These are phyloP conservation scores for Daktulosphaira vitifoliae DNA, from an alignment of 1,140 invertebrate species.

Conservation along the genomic window DNA sequence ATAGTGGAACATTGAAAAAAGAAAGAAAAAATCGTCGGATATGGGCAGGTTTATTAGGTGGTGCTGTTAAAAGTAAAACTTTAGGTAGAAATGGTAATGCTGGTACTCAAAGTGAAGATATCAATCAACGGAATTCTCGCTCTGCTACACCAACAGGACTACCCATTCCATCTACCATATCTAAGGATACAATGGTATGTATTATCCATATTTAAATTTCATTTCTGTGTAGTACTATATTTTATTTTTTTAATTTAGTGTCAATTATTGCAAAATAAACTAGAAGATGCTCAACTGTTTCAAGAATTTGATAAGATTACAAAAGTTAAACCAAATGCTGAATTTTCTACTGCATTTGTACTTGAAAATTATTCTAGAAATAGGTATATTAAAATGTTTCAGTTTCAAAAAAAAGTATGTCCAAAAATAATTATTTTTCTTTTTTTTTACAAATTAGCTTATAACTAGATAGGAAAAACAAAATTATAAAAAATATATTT, in stretches of 20 bases:
- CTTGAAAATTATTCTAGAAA: constrained; percentile 54
- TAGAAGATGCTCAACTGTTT: constrained; percentile 70
- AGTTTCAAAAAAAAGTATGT: not conserved
- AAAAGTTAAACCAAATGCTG: constrained; percentile 60
- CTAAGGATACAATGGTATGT: constrained; percentile 64
- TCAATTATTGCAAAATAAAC: constrained; percentile 67
- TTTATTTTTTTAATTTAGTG: constrained; percentile 51
- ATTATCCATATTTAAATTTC: not conserved
- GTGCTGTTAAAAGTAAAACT: constrained; percentile 38
- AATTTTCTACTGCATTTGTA: constrained; percentile 57
- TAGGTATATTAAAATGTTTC: constrained; percentile 39
- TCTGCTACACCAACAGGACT: constrained; percentile 48
- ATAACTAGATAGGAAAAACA: too few species aligned
- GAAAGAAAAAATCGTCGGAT: constrained; percentile 39
- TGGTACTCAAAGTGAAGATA: constrained; percentile 2
- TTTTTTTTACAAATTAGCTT: too few species aligned
- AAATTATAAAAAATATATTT: not conserved
- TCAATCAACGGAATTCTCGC: not conserved
- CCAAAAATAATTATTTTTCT: too few species aligned
- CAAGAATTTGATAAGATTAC: constrained; percentile 81
- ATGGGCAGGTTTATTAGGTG: constrained; percentile 39
- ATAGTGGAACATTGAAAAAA: constrained; percentile 38
- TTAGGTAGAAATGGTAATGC: constrained; percentile 7
- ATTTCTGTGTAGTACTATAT: not conserved
- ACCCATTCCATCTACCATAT: constrained; percentile 58